Base-by-base conservation (phyloP, 2,113 vertebrate genomes). In the Hippocampus guttulatus region DNA sequence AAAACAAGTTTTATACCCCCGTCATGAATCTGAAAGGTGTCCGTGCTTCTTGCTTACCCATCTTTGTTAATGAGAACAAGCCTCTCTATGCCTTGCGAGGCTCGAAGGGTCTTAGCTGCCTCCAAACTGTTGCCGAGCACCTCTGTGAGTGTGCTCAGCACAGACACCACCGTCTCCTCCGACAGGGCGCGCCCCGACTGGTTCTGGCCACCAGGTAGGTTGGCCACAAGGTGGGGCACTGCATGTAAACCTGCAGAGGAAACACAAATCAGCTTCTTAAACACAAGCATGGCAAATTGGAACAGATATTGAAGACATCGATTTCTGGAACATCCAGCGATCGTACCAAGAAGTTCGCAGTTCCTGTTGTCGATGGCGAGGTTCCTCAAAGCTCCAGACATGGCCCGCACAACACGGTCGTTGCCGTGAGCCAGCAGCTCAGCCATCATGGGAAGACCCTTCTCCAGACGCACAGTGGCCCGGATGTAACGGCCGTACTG, bases 61-160 rank as follows among this genome's bases (percentile, higher is more conserved):
- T 96, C 94, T 68, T 98, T 98, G 88, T 95, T 98, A 80, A 99
- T 97, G 18, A 98, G 91, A 81, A 98, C 96, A 75, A 99, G 87
- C 71, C 96, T 96, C 88, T 99, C 97, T 0, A 99, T 96, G 62
- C 96, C 97, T 81, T 98, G 95, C 0, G 95, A 94, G 81, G 94
- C 92, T 62, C 96, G 90, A 65, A 98, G 93, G 60, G 93, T 94
- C 87, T 98, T 98, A 70, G 96, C 95, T 0, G 96, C 95, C 75
- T 98, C 96, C 27, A 98, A 80, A 68, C 95, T 98, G 78, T 94
- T 94, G 55, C 93, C 92, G 0, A 98, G 92, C 51, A 99, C 96
- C 79, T 99, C 97, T 0, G 94, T 87, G 75, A 99, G 93, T 1
- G 96, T 98, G 79, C 95, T 96, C 71, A 99, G 93, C 54, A 98